Evolutionary conservation across 1,140 invertebrate genomes (phyloP).

Genomic region (Limonius californicus): DNA sequence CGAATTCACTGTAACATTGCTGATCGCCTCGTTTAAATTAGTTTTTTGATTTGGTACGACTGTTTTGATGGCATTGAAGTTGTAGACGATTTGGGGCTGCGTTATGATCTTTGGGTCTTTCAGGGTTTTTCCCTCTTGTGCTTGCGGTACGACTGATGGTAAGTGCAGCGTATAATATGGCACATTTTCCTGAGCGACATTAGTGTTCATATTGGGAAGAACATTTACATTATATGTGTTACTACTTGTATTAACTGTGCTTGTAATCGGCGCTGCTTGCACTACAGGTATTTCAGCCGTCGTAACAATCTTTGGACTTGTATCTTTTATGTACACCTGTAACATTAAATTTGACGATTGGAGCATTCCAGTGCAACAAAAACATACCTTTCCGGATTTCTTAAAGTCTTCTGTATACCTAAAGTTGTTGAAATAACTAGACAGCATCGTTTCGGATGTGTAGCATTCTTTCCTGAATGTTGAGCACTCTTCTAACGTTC

Average conservation of each 20-base stretch:
- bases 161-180: conserved; percentile 32
- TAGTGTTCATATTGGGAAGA: background rate
- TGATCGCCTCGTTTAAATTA: conserved; percentile 28
- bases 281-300: background rate
- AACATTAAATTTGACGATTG: no score
- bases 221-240: conserved; percentile 24
- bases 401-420: conserved; percentile 59
- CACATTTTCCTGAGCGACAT: conserved; percentile 18
- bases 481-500: conserved; percentile 59
- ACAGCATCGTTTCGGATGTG: conserved; percentile 64
- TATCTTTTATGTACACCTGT: conserved; percentile 56
- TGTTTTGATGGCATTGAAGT: conserved; percentile 18
- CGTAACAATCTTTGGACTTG: conserved; percentile 39
- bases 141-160: conserved; percentile 20
- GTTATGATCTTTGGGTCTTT: conserved; percentile 15
- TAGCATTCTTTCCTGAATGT: conserved; percentile 62
- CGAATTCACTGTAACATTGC: conserved; percentile 39
- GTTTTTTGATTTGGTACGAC: conserved; percentile 28
- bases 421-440: conserved; percentile 60
- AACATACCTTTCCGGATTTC: conserved; percentile 57
- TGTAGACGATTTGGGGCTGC: conserved; percentile 14
- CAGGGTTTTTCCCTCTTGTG: conserved; percentile 16
- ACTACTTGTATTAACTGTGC: conserved; percentile 41
- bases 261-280: conserved; percentile 23
- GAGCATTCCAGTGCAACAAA: conserved; percentile 9